Conservation (phyloP, 2,888 invertebrate species). For the Silvanus unidentatus region DNA sequence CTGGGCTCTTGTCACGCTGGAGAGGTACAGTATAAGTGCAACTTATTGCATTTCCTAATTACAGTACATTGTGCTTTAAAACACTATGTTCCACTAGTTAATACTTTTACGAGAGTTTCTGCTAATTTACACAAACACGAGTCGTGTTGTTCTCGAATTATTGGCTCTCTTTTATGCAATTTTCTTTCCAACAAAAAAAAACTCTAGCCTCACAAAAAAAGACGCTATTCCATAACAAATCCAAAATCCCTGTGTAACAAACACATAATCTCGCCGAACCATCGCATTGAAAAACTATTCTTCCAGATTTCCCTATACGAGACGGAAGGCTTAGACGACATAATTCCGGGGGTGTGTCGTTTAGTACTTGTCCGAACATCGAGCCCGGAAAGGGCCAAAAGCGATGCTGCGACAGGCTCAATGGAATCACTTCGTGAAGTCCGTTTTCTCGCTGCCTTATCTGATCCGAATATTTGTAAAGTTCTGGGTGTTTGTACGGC, state of each 20-base stretch:
- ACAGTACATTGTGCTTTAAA: neutral
- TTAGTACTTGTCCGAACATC: conserved; percentile 53
- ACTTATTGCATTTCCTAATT: neutral
- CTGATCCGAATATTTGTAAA: conserved; percentile 62
- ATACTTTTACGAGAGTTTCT: neutral
- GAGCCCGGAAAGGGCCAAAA: conserved; percentile 43
- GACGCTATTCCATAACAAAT: no score
- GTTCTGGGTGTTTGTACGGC: conserved; percentile 56
- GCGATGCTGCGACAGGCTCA: conserved; percentile 38
- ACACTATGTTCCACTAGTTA: neutral
- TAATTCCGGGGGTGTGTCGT: conserved; percentile 47
- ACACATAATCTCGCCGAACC: no score
- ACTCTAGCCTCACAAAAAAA: no score
- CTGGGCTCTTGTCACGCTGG: conserved; percentile 54
- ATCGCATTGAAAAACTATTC: conserved; percentile 1
- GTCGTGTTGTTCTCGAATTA: no score
- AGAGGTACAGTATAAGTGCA: conserved; percentile 51
- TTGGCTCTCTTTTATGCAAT: no score
- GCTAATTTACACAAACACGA: no score
- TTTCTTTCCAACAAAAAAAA: no score
- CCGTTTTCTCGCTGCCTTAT: conserved; percentile 60
- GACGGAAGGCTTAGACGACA: conserved; percentile 49
- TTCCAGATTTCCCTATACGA: conserved; percentile 52
- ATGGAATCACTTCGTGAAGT: conserved; percentile 57
- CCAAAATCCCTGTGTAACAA: no score